Evolutionary conservation across 2,888 invertebrate genomes (phyloP), one percentile per base, ranked within the genome.

Genomic region (Choreutis nemorana): DNA sequence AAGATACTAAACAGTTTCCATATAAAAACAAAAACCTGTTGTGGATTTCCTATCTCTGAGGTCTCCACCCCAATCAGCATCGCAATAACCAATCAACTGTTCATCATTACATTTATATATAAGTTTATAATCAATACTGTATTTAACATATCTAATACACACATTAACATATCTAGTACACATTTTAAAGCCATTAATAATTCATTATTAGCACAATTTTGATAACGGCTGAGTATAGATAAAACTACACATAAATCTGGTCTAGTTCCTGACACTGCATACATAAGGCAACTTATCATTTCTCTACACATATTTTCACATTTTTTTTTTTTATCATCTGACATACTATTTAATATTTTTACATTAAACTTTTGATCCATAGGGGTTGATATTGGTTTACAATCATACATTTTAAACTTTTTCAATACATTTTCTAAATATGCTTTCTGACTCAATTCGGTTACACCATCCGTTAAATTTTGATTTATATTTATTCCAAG

Each of bases 1-100:
- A 43, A 10, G 23, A 34, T 12, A 45, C 30, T 11, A 37, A 20
- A 27, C 43, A 44, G 21, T 40, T 34, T n/a, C 31, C 23, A 29
- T 31, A 12, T 9, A 33, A 32, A 45, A 42, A n/a, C 25, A 32
- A 29, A 33, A 43, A 2, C 42, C 39, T 13, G 40, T 32, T 5
- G 41, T 45, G 2, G 45, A 48, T 14, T 40, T 44, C 25, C 43
- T 41, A 29, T 43, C 42, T 4, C 12, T 28, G 4, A 26, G 15
- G 26, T 40, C 39, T n/a, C 40, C 42, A 14, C 30, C 43, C 43
- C 42, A 42, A 26, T 43, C 30, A 14, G 40, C 37, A 43, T 44
- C 42, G 36, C 35, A 35, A 33, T 33, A 44, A 2, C 41, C 41
- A 7, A 20, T 9, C 8, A 41, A 28, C 1, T 9, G n/a, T 12